Evolutionary conservation across 2,797 vertebrate genomes (phyloP).

Genomic region (Neopelma chrysocephalum): DNA sequence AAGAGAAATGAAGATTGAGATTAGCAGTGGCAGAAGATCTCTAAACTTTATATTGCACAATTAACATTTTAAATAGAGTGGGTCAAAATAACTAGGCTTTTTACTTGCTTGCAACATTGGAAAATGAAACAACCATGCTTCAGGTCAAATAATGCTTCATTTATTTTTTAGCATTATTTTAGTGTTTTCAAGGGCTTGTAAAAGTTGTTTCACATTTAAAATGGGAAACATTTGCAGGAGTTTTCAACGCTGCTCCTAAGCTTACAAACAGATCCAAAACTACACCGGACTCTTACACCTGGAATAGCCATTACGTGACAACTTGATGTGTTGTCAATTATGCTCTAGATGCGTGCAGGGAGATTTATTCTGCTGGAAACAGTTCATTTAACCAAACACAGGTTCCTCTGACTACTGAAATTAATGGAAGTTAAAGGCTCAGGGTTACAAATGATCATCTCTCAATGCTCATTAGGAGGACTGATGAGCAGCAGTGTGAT

Average conservation of each 20-base stretch:
- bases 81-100: constrained; percentile 31
- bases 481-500: not conserved
- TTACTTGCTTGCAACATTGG: not conserved
- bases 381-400: not conserved
- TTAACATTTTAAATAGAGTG: constrained; percentile 52
- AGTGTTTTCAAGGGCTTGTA: not conserved
- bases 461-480: not conserved
- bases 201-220: not conserved
- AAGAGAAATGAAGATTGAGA: constrained; percentile 60
- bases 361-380: not conserved
- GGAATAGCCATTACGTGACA: not conserved
- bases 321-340: not conserved
- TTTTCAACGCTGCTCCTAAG: not conserved
- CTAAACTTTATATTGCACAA: constrained; percentile 59
- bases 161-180: constrained; percentile 30
- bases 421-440: not conserved
- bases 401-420: not conserved
- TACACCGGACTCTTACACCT: not conserved
- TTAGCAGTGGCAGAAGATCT: constrained; percentile 47
- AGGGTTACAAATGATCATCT: not conserved
- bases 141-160: constrained; percentile 43
- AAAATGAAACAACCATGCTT: not conserved
- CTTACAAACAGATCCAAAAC: not conserved
- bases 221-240: not conserved
- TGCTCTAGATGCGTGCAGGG: not conserved